Evolutionary conservation across 2,797 vertebrate species (phyloP).

Genomic region (Erithacus rubecula): DNA sequence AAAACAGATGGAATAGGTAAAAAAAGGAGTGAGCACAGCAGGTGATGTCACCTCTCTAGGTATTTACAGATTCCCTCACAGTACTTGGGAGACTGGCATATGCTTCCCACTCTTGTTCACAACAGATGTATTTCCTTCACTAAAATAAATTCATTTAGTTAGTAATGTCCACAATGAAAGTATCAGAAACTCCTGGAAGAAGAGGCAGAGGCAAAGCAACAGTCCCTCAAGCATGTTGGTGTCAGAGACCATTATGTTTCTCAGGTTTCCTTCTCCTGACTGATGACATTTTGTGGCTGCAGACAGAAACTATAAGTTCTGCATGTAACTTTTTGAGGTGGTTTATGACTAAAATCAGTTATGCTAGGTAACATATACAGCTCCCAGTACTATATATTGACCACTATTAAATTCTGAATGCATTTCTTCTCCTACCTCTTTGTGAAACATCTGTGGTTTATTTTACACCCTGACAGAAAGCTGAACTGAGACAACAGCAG

Average conservation of each 20-base stretch:
- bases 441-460: background rate
- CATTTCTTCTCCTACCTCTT: background rate
- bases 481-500: background rate
- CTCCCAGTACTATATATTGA: background rate
- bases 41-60: background rate
- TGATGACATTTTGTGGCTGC: background rate
- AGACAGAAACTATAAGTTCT: rapidly evolving
- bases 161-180: background rate
- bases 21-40: background rate
- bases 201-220: background rate
- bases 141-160: background rate
- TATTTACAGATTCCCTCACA: background rate
- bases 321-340: background rate
- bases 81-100: background rate
- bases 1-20: background rate
- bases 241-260: background rate
- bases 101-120: background rate
- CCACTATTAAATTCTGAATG: background rate
- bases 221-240: background rate
- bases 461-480: background rate
- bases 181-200: background rate
- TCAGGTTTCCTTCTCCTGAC: background rate
- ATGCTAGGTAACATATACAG: background rate
- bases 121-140: background rate
- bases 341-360: background rate